Percentiles rank a stretch among this genome's conserved stretches.
Evolutionary conservation across 2,113 vertebrate species (phyloP).

Genomic region (Furnarius figulus): DNA sequence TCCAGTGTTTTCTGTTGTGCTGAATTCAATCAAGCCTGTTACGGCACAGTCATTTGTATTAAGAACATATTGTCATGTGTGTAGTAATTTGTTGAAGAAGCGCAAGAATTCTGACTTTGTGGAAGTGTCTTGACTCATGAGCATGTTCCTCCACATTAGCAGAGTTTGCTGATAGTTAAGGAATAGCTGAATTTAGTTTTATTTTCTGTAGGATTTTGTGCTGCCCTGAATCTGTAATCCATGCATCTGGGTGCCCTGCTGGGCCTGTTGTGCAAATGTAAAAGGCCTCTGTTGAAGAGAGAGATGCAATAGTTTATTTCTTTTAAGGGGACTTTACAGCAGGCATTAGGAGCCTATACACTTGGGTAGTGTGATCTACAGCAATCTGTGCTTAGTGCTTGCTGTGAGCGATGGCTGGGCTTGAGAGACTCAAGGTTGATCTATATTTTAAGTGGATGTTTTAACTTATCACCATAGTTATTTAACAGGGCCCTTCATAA

Average conservation of each 20-base stretch:
- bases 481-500: conserved; percentile 28
- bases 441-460: conserved; percentile 47
- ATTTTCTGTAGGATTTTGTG: neutral
- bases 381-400: neutral
- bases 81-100: neutral
- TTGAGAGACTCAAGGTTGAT: conserved; percentile 30
- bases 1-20: neutral
- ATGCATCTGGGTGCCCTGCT: neutral
- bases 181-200: neutral
- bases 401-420: conserved; percentile 2
- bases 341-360: neutral
- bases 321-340: neutral
- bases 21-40: neutral
- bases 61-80: fast-evolving
- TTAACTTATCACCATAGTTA: conserved; percentile 41
- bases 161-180: neutral
- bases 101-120: neutral
- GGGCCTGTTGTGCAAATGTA: neutral
- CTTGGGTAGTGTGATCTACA: neutral
- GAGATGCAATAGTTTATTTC: neutral
- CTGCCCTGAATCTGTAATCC: neutral
- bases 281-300: neutral
- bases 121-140: neutral
- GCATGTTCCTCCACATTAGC: fast-evolving
- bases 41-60: neutral